phyloP scores from a whole-genome alignment of 2,888 invertebrate genomes.

The Cephalotes varians region DNA sequence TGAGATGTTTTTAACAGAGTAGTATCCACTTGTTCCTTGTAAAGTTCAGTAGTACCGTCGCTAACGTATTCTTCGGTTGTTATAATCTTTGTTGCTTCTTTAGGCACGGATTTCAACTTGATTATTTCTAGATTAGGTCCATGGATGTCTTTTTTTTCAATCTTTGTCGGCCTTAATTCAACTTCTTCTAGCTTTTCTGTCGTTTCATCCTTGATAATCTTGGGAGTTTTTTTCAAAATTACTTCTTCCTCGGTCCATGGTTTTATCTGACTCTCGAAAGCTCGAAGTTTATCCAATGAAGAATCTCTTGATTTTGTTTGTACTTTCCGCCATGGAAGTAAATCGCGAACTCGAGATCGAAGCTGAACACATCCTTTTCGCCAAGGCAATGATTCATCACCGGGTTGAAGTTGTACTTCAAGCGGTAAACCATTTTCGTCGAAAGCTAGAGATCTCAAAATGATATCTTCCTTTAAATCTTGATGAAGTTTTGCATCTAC shows the following conservation, averaged over 20 bases:
- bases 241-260: slow-evolving; percentile 84
- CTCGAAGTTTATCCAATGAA: slow-evolving; percentile 78
- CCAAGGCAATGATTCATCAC: slow-evolving; percentile 88
- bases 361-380: slow-evolving; percentile 82
- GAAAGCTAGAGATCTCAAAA: slow-evolving; percentile 69
- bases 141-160: slow-evolving; percentile 82
- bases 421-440: slow-evolving; percentile 86
- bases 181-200: slow-evolving; percentile 80
- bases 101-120: slow-evolving; percentile 76
- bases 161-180: slow-evolving; percentile 87
- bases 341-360: slow-evolving; percentile 72
- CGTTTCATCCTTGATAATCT: slow-evolving; percentile 75
- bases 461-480: slow-evolving; percentile 75
- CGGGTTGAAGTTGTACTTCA: slow-evolving; percentile 83
- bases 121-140: slow-evolving; percentile 75
- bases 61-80: slow-evolving; percentile 61
- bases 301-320: slow-evolving; percentile 77
- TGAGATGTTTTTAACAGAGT: slow-evolving; percentile 73
- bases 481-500: slow-evolving; percentile 74
- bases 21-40: slow-evolving; percentile 76
- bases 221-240: slow-evolving; percentile 82
- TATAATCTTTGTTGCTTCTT: slow-evolving; percentile 67
- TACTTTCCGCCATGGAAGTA: slow-evolving; percentile 80
- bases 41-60: slow-evolving; percentile 67
- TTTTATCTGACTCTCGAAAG: slow-evolving; percentile 74